Percentiles rank a stretch among this genome's conserved stretches.
phyloP scores from a whole-genome alignment of 2,797 vertebrate genomes.

The Halcyon leucocephala region DNA sequence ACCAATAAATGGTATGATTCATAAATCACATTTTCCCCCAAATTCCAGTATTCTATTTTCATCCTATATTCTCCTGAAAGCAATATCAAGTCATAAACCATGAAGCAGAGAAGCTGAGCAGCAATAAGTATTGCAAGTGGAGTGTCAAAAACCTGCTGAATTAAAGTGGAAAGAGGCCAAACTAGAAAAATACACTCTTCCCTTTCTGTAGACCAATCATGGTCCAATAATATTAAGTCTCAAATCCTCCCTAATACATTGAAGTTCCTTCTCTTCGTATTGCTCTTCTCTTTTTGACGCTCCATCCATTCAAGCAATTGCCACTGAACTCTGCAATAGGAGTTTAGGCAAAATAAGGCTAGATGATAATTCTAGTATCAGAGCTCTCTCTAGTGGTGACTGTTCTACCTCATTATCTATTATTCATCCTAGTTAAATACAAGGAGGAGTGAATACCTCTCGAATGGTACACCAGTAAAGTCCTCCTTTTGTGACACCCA shows the following conservation, averaged over 20 bases:
- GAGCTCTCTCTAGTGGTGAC: slow-evolving; percentile 67
- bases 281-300: neutral
- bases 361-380: slow-evolving; percentile 41
- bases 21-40: neutral
- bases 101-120: slow-evolving; percentile 17
- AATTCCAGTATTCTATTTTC: slow-evolving; percentile 34
- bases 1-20: neutral
- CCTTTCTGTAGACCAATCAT: neutral
- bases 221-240: neutral
- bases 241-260: neutral
- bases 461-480: neutral
- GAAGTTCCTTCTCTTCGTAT: neutral
- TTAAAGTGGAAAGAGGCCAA: slow-evolving; percentile 37
- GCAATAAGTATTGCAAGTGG: slow-evolving; percentile 46
- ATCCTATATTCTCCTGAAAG: slow-evolving; percentile 17
- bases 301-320: neutral
- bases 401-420: neutral
- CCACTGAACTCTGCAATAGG: neutral
- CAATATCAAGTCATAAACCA: slow-evolving; percentile 48
- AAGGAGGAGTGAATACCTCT: fast-evolving
- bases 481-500: neutral
- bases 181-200: neutral
- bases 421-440: neutral
- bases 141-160: slow-evolving; percentile 44
- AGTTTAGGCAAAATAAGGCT: neutral